Base-by-base conservation (phyloP, 2,888 invertebrate genomes). In the Plagiodera versicolora region DNA sequence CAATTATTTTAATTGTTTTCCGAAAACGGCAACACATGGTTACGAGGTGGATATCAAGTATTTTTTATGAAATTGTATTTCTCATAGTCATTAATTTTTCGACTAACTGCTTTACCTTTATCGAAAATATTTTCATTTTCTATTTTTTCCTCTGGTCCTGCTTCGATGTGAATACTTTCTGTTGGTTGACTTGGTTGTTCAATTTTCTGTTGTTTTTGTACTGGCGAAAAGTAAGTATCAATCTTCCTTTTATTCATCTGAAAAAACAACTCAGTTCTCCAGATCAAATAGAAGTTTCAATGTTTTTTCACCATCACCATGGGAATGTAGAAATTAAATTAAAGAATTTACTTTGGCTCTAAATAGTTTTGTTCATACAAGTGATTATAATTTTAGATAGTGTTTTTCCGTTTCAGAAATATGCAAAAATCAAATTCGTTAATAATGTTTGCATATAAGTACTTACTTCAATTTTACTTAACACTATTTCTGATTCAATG, bases 221-320 rank as follows among this genome's bases (percentile, higher is more conserved):
- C 47, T 47, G 9, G 47, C 9, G 17, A 47, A 47, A 47, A 47
- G 18, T 47, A 47, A 47, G 47, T 16, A 47, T 47, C 47, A 47
- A 47, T 47, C 47, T 47, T 47, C 47, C 47, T 47, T 47, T 47
- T 16, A 47, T 47, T 47, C 47, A 47, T 47, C 14, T 47, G 47
- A 47, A 47, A 16, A 47, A 47, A 5, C 17, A 47, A 47, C 18
- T 47, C 47, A 47, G 18, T 16, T 47, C 47, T 47, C 47, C 47
- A 47, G 47, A 47, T 17, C 14, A 47, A 47, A 47, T 47, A 14
- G 47, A 47, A 47, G 14, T 47, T 47, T 47, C 47, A 47, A 47
- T 47, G 47, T 47, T 47, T 47, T 47, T 47, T 17, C 47, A 47
- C 47, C 18, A 47, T 47, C 17, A 47, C 47, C 47, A 47, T 18